Conservation (phyloP, 1,140 invertebrate genomes). For the Hylaeus volcanicus region DNA sequence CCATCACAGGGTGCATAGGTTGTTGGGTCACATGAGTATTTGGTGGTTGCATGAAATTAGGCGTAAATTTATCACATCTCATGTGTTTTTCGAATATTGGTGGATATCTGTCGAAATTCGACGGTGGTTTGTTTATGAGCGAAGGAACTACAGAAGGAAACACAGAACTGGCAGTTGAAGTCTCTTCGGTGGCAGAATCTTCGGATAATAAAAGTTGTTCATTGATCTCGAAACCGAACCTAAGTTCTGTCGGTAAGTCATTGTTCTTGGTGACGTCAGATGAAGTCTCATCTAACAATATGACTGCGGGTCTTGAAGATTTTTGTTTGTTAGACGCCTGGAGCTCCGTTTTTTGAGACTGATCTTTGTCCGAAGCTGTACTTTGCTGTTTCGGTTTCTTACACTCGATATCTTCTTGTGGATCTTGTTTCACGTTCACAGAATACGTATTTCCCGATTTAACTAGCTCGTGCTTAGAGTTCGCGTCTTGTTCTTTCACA, state of each 20-base stretch:
- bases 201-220: conserved; percentile 82
- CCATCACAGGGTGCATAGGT: conserved; percentile 66
- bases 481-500: conserved; percentile 39
- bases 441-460: conserved; percentile 23
- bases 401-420: conserved; percentile 56
- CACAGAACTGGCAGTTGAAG: conserved; percentile 51
- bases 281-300: conserved; percentile 82
- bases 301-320: conserved; percentile 82
- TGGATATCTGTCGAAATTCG: conserved; percentile 67
- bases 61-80: conserved; percentile 71
- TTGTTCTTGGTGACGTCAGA: conserved; percentile 72
- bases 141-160: conserved; percentile 55
- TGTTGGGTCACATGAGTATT: conserved; percentile 56
- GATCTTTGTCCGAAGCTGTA: conserved; percentile 62
- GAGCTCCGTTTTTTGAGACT: conserved; percentile 43
- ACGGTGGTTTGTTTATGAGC: conserved; percentile 63
- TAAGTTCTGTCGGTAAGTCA: conserved; percentile 81
- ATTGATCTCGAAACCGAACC: conserved; percentile 87
- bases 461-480: conserved; percentile 30
- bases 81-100: conserved; percentile 67
- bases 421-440: conserved; percentile 50
- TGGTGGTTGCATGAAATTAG: conserved; percentile 68
- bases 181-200: conserved; percentile 56
- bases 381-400: conserved; percentile 63
- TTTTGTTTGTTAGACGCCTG: conserved; percentile 52